Percentiles rank a stretch among this genome's conserved stretches.
phyloP scores from a whole-genome alignment of 2,888 invertebrate species.

The Siphlonurus alternatus region DNA sequence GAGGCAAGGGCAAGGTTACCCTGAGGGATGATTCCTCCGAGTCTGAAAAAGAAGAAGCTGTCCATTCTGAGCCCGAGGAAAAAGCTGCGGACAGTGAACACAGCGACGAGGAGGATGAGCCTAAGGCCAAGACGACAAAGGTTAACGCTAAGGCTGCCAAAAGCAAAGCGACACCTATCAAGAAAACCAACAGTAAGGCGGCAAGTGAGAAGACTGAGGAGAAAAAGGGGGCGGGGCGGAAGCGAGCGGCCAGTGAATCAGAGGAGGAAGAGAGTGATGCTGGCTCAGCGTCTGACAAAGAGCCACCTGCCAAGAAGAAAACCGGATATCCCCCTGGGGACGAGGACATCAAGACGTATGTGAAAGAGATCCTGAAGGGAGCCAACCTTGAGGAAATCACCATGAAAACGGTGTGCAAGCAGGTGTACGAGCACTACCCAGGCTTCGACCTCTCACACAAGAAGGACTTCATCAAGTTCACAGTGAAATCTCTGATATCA shows the following conservation, averaged over 20 bases:
- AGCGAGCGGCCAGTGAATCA: background rate
- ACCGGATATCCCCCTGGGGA: constrained; percentile 30
- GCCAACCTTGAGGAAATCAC: constrained; percentile 82
- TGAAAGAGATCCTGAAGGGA: constrained; percentile 71
- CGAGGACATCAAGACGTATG: constrained; percentile 66
- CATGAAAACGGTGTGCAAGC: constrained; percentile 84
- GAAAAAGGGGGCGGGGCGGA: background rate
- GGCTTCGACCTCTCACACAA: constrained; percentile 73
- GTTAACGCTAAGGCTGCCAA: background rate
- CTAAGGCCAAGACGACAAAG: background rate
- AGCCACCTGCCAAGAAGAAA: background rate
- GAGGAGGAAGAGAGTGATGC: background rate
- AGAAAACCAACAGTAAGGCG: background rate
- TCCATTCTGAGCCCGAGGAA: background rate
- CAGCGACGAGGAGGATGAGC: background rate
- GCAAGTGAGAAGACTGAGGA: background rate
- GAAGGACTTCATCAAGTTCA: constrained; percentile 79
- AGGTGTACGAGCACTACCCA: constrained; percentile 76
- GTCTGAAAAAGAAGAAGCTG: background rate
- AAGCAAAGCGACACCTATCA: background rate
- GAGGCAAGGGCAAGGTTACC: constrained; percentile 19
- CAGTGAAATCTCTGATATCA: constrained; percentile 79
- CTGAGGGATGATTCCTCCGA: background rate
- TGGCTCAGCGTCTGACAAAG: too few relatives aligned
- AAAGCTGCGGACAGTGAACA: background rate